Evolutionary conservation across 1,140 invertebrate genomes (phyloP).

Genomic region (Antheraea pernyi): DNA sequence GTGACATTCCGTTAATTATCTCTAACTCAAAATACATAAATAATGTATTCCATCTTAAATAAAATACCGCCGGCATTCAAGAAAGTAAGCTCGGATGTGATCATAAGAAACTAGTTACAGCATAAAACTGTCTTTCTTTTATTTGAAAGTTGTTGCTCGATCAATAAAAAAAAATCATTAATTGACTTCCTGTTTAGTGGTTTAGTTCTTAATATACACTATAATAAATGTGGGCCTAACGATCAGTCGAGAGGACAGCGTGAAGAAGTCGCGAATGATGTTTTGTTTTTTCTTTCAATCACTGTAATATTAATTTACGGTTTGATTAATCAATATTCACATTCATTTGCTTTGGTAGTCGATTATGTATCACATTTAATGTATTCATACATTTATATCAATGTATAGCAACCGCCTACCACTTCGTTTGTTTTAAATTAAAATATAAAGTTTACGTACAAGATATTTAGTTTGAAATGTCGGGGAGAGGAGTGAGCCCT

Average conservation of each 20-base stretch:
- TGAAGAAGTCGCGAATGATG: neutral
- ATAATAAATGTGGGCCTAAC: neutral
- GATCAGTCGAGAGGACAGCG: neutral
- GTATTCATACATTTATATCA: neutral
- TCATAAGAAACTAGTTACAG: constrained; percentile 22
- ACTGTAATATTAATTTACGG: neutral
- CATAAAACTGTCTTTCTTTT: constrained; percentile 21
- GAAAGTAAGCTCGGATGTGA: constrained; percentile 7
- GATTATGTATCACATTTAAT: neutral
- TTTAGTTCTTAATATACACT: neutral
- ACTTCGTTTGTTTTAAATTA: too few relatives aligned
- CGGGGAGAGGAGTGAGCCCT: too few relatives aligned
- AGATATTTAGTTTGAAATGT: too few relatives aligned
- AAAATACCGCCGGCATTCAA: constrained; percentile 29
- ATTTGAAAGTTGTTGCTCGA: constrained; percentile 35
- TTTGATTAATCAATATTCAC: neutral
- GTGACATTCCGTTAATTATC: neutral
- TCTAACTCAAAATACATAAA: neutral
- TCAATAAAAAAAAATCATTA: constrained; percentile 39
- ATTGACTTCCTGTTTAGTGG: constrained; percentile 42
- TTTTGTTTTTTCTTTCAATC: neutral
- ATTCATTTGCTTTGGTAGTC: neutral
- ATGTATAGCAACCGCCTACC: too few relatives aligned
- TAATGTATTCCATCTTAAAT: neutral
- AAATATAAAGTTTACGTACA: too few relatives aligned